Evolutionary conservation across 2,113 vertebrate species (phyloP), one percentile per base, ranked within the genome.

Genomic region (Lycaon pictus): DNA sequence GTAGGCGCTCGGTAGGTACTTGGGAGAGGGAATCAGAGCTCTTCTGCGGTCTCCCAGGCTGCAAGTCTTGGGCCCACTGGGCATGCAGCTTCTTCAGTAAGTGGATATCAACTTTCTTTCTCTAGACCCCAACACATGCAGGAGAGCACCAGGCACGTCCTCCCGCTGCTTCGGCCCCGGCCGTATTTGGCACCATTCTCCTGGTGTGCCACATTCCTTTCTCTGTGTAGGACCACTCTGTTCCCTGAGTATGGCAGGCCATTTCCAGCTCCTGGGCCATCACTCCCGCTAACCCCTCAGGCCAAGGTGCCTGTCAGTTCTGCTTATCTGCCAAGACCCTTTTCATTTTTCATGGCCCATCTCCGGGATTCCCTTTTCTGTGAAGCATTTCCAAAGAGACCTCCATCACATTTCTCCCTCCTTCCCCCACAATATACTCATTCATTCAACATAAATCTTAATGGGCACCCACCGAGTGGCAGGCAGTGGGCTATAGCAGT

Each of bases 361-460:
- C 37, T 88, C 71, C 15, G 55, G 37, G 60, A 93, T 58, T 72
- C 32, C 90, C 58, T 88, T 16, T 29, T 65, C 55, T 90, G 22
- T 32, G 77, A 69, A 91, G 19, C 58, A 77, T 93, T 96, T 95
- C 35, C 48, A 94, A 96, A 87, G 53, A 80, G 11, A 92, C 63
- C 7, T 43, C n/a, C 32, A 69, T 17, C 53, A 60, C 27, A 2
- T 85, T 76, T 71, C 63, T 95, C 74, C 22, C 48, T 82, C 35
- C 9, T 88, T 53, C 20, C 58, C 37, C 19, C 63, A 43, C 5
- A 25, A 83, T 67, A 72, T 32, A 79, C 17, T 80, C 29, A 86
- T 56, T 93, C 86, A 92, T 58, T 58, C 51, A 74, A 62, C 5
- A 77, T 55, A 53, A 65, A 53, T 27, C 92, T 32, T 87, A 29